phyloP scores from a whole-genome alignment of 2,888 invertebrate species.

The Drosophila prostipennis region DNA sequence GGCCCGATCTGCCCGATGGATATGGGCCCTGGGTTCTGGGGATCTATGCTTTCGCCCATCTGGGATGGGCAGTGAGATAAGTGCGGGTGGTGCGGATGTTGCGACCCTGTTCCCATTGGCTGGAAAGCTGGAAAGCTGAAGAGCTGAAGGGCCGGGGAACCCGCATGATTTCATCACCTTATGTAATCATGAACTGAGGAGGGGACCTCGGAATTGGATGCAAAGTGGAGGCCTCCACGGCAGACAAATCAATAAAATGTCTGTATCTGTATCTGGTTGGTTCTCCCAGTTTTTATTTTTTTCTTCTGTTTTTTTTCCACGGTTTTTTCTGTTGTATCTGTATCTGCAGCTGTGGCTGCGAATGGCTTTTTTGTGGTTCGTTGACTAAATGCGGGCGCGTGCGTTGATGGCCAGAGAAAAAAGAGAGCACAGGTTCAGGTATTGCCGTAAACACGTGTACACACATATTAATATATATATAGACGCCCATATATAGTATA shows the following conservation, averaged over 20 bases:
- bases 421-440: constrained; percentile 33
- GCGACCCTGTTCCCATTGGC: constrained; percentile 60
- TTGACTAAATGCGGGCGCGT: constrained; percentile 80
- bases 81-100: constrained; percentile 21
- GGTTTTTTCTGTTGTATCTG: constrained; percentile 44
- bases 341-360: constrained; percentile 69
- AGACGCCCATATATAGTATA: constrained; percentile 4
- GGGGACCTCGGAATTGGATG: constrained; percentile 25
- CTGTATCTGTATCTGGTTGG: constrained; percentile 33
- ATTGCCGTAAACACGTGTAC: constrained; percentile 24
- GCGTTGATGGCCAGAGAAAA: constrained; percentile 53
- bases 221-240: constrained; percentile 18
- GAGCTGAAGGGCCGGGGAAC: constrained; percentile 38
- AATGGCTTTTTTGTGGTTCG: constrained; percentile 67
- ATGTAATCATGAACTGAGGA: constrained; percentile 41
- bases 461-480: neutral
- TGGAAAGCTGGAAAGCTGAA: neutral
- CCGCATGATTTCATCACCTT: constrained; percentile 76
- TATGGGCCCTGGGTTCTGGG: constrained; percentile 43
- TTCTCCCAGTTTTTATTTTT: neutral
- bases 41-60: constrained; percentile 2
- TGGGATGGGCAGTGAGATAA: constrained; percentile 17
- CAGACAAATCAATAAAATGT: constrained; percentile 40
- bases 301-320: neutral
- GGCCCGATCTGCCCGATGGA: neutral